Evolutionary conservation across 92 coral and sea anemone genomes (phyloP).

Genomic region (Actinostola sp.): DNA sequence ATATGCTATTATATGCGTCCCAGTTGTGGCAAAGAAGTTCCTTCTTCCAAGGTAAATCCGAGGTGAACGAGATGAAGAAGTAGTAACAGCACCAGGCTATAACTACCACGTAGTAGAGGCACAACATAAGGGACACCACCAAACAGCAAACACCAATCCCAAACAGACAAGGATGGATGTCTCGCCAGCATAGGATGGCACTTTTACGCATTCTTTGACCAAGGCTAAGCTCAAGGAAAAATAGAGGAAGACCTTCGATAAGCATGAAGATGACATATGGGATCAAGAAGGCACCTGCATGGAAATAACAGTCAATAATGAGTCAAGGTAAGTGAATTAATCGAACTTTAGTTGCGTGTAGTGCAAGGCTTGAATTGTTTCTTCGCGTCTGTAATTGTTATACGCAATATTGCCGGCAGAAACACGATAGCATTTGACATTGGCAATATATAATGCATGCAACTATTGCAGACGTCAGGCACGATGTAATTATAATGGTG

Average conservation of each 20-base stretch:
- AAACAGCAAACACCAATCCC: slow-evolving; percentile 94
- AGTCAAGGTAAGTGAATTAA: no score
- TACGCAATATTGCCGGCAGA: no score
- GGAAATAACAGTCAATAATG: neutral
- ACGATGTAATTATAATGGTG: no score
- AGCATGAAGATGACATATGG: slow-evolving; percentile 97
- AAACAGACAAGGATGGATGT: slow-evolving; percentile 93
- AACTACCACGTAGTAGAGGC: slow-evolving; percentile 90
- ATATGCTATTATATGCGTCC: slow-evolving; percentile 38
- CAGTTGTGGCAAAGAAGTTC: slow-evolving; percentile 65
- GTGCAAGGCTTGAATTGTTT: no score
- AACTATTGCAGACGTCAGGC: no score
- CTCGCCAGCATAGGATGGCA: slow-evolving; percentile 91
- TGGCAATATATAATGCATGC: no score
- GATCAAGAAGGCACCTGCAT: slow-evolving; percentile 92
- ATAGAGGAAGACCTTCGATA: slow-evolving; percentile 96
- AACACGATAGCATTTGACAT: no score
- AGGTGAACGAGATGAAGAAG: slow-evolving; percentile 91
- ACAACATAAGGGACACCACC: slow-evolving; percentile 94
- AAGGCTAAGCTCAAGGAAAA: slow-evolving; percentile 93
- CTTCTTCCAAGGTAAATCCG: slow-evolving; percentile 74
- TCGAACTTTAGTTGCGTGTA: no score
- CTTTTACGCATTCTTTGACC: slow-evolving; percentile 95
- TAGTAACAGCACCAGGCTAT: slow-evolving; percentile 98
- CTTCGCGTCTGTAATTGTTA: no score